Evolutionary conservation across 2,797 vertebrate species (phyloP).

Genomic region (Crax fasciolata): DNA sequence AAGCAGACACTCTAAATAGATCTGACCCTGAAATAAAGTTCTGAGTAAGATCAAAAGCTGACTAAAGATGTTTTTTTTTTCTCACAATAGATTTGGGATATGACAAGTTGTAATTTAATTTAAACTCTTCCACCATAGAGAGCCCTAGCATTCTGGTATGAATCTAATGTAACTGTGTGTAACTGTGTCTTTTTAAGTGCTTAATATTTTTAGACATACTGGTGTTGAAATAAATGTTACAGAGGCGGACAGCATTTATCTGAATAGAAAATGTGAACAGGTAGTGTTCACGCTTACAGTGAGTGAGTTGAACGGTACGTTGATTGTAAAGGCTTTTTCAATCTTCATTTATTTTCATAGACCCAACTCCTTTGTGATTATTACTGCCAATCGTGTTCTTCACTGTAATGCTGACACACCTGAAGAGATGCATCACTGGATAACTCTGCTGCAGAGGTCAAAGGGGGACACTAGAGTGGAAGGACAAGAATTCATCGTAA

Average conservation of each 20-base stretch:
- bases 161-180: not conserved
- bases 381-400: slow-evolving; percentile 95
- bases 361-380: slow-evolving; percentile 97
- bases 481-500: slow-evolving; percentile 96
- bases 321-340: slow-evolving; percentile 11
- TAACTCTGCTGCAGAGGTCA: slow-evolving; percentile 94
- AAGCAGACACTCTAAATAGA: slow-evolving; percentile 46
- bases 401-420: slow-evolving; percentile 97
- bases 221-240: slow-evolving; percentile 37
- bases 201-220: slow-evolving; percentile 17
- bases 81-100: not conserved
- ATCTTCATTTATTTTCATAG: slow-evolving; percentile 75
- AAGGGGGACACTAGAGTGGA: slow-evolving; percentile 96
- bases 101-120: not conserved
- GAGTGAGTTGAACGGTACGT: not conserved
- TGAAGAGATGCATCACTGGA: slow-evolving; percentile 99
- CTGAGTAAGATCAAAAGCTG: slow-evolving; percentile 34
- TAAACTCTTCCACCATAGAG: not conserved
- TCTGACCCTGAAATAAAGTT: slow-evolving; percentile 26
- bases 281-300: not conserved
- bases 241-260: not conserved
- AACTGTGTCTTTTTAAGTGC: not conserved
- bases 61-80: not conserved
- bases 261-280: slow-evolving; percentile 2
- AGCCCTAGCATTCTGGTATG: not conserved